Conservation (phyloP, 2,113 vertebrate species). For the Chrysochloris asiatica region DNA sequence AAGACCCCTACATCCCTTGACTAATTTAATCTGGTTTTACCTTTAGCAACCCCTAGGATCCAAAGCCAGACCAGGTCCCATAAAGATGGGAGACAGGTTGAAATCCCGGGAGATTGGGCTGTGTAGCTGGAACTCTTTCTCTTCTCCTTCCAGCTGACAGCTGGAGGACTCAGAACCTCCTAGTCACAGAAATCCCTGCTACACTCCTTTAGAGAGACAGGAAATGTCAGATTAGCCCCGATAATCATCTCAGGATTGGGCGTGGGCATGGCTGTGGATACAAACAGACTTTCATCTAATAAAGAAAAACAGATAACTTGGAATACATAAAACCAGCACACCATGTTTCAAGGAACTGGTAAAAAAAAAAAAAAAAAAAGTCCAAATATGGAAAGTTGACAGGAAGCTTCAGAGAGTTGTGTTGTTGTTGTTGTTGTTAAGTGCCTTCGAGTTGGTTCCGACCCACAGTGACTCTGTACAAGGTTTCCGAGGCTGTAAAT, state of each 20-base stretch:
- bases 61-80: not conserved
- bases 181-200: not conserved
- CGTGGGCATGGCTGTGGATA: not conserved
- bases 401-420: no score
- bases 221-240: no score
- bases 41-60: not conserved
- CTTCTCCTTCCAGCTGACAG: not conserved
- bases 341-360: not conserved
- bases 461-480: no score
- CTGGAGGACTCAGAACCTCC: not conserved
- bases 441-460: no score
- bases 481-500: no score
- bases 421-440: no score
- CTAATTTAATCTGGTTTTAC: not conserved
- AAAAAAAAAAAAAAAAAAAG: not conserved
- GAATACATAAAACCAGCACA: not conserved
- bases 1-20: not conserved
- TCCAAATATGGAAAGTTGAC: no score
- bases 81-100: not conserved
- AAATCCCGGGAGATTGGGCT: not conserved
- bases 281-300: not conserved
- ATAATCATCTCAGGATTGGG: not conserved
- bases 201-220: not conserved
- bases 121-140: not conserved
- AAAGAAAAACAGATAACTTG: not conserved